Percentiles rank a stretch among this genome's conserved stretches.
Evolutionary conservation across 2,113 vertebrate species (phyloP).

Genomic region (Scartelaos histophorus): DNA sequence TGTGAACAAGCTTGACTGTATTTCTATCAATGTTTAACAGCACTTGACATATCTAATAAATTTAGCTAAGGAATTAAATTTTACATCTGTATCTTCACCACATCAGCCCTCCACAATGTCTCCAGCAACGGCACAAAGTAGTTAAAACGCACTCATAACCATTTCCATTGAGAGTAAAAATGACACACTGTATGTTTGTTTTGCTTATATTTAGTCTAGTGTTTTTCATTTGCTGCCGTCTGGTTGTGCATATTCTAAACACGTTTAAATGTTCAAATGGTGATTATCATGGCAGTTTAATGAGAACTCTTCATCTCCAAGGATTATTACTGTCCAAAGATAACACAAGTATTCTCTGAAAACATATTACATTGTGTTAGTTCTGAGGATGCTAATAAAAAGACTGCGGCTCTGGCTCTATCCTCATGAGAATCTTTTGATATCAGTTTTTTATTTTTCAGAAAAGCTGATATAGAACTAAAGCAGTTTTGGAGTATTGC

Average conservation of each 20-base stretch:
- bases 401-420: background rate
- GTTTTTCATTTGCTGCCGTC: slow-evolving; percentile 27
- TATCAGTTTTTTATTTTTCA: no score
- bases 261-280: slow-evolving; percentile 20
- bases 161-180: slow-evolving; percentile 23
- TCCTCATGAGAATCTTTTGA: background rate
- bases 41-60: no score
- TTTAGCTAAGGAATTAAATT: background rate
- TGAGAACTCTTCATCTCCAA: slow-evolving; percentile 27
- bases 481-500: background rate
- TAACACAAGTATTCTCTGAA: slow-evolving; percentile 9
- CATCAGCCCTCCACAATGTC: background rate
- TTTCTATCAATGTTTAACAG: background rate
- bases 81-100: background rate
- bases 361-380: background rate
- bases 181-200: slow-evolving; percentile 10
- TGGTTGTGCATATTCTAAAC: slow-evolving; percentile 10
- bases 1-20: background rate
- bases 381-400: slow-evolving; percentile 1
- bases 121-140: background rate
- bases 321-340: slow-evolving; percentile 8
- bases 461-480: background rate
- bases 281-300: slow-evolving; percentile 23
- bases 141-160: slow-evolving; percentile 1
- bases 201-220: slow-evolving; percentile 25